Conservation (phyloP, 2,888 invertebrate species). For the Heliconius cydno region DNA sequence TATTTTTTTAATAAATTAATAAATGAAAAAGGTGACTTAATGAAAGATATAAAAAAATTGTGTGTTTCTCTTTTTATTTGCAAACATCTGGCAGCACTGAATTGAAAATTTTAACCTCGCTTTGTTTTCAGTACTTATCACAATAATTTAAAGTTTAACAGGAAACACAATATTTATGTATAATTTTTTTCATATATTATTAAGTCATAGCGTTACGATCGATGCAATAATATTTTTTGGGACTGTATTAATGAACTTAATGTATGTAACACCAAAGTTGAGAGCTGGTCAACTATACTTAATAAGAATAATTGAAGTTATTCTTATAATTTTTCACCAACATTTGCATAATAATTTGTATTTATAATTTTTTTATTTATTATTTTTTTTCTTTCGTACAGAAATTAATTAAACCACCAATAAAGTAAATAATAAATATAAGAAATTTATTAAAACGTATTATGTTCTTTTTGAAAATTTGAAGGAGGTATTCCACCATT, state of each 20-base stretch:
- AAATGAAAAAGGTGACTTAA: not conserved
- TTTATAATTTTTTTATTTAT: not conserved
- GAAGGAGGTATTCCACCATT: not conserved
- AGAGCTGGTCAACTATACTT: constrained; percentile 37
- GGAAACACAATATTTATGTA: constrained; percentile 31
- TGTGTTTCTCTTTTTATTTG: not conserved
- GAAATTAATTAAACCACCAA: too few relatives aligned
- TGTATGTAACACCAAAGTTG: constrained; percentile 60
- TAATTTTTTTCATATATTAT: constrained; percentile 25
- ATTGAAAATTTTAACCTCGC: constrained; percentile 48
- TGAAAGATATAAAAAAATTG: not conserved
- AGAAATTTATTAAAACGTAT: too few relatives aligned
- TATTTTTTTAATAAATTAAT: constrained; percentile 2
- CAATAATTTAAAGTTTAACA: constrained; percentile 51
- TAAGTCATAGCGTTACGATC: constrained; percentile 37
- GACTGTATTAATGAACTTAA: constrained; percentile 55
- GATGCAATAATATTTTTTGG: constrained; percentile 56
- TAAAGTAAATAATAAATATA: too few relatives aligned
- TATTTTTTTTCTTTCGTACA: not conserved
- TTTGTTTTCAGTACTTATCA: constrained; percentile 59
- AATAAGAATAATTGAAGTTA: not conserved
- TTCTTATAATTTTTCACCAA: not conserved
- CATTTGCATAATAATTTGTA: not conserved
- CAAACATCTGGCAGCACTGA: constrained; percentile 43
- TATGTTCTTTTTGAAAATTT: too few relatives aligned